Base-by-base conservation (phyloP, 1,140 invertebrate genomes). In the Venturia canescens region DNA sequence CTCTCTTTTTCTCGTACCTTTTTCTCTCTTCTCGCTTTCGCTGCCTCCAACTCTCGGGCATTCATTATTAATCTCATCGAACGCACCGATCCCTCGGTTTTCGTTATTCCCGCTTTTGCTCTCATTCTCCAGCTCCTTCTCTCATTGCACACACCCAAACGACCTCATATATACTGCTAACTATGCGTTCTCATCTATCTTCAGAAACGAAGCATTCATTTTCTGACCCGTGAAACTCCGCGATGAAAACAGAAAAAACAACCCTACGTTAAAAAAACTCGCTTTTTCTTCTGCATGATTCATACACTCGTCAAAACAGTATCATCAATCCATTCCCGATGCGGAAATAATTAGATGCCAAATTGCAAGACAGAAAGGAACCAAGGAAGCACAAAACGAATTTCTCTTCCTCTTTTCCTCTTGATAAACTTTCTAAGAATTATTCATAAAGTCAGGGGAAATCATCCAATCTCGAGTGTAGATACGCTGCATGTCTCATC, bases 41-140 rank as follows among this genome's bases (percentile, higher is more conserved):
- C 11, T 21, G 23, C 23, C 75, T 18, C 57, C 3, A 44, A 44
- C 38, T 27, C 57, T 23, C 60, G 53, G 60, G 16, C 53, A 66
- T 63, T 63, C 75, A 38, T 77, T 77, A 77, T 77, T 77, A 77
- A 77, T 77, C 75, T 77, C 75, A 77, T 77, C 75, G 75, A 77
- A 44, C 57, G 23, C 7, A 21, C 11, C 44, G 48, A 76, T 60
- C 50, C 16, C 75, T 63, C 75, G 6, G 53, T 60, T 76, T 76
- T 66, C 26, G 53, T 60, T 76, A 16, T 76, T 21, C 75, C 66
- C 31, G 60, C 60, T 63, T 66, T 16, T 77, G 57, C 75, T 77
- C 60, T 63, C 60, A 9, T 66, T 66, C 57, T 77, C 31, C 31
- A 4, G 23, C 66, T 63, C 31, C 11, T 31, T 9, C 23, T 66